Evolutionary conservation across 2,113 vertebrate genomes (phyloP), one percentile per base, ranked within the genome.

Genomic region (Loxodonta africana): DNA sequence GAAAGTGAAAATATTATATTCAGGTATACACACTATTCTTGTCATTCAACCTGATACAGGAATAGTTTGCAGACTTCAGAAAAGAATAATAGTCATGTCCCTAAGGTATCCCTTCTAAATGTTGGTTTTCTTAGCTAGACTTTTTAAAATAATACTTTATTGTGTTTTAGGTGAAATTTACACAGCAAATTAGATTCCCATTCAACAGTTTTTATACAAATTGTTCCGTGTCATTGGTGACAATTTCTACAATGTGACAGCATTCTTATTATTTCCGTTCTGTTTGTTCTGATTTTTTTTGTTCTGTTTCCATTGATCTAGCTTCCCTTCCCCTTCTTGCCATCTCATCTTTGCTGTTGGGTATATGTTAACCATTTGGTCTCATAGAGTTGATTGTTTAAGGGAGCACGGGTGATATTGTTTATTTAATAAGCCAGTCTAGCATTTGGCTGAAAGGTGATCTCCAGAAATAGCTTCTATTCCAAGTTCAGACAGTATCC

Each of bases 71-170:
- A 96, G 92, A 60, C 10, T 76, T 91, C 23, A 65, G 53, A 21
- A 89, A 62, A 51, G 17, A 95, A 44, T 74, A 83, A 9, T 69
- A 90, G 48, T 51, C 48, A 25, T 48, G 3, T 63, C 88, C 20
- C 20, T 57, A 81, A 74, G 23, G 26, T 82, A 6, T 4, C 57
- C n/a, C 83, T 94, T 63, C 60, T 78, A 82, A 95, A 57, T 88
- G 44, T 62, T 88, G 33, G 44, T 41, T 90, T 91, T 86, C 4
- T 74, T 74, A 57, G 17, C 2, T 41, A 91, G 26, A 85, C 2
- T 46, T 93, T 88, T 81, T 80, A 62, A 33, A 96, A 15, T 85
- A 28, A 69, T 17, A 60, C 88, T 91, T 85, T 95, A 57, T 85
- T 67, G 30, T 69, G 67, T 69, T 69, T 33, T 69, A 33, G 67